A percentile compares a stretch with the other conserved stretches of the same genome.
Evolutionary conservation across 37 sponge, comb jelly and placozoan species (phyloP).

Genomic region (Spongilla lacustris): DNA sequence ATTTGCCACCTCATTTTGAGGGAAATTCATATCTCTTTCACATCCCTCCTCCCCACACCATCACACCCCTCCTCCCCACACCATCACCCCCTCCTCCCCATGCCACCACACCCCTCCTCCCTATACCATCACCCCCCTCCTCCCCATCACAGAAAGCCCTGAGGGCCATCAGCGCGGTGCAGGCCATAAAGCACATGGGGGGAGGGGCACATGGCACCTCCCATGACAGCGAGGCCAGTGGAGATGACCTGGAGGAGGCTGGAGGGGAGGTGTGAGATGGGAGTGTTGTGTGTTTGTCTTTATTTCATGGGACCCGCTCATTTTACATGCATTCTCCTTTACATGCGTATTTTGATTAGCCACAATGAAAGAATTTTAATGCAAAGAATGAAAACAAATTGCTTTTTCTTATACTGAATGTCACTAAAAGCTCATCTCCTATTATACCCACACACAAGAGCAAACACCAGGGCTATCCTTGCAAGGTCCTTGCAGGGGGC

Average conservation of each 20-base stretch:
- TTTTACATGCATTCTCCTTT: not conserved
- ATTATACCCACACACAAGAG: no score
- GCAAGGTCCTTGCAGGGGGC: no score
- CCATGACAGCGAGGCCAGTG: not conserved
- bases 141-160: not conserved
- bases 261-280: not conserved
- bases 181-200: not conserved
- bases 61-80: no score
- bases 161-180: not conserved
- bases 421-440: no score
- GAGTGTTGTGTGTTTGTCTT: not conserved
- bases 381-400: no score
- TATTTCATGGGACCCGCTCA: not conserved
- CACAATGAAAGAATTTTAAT: not conserved
- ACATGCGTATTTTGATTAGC: not conserved
- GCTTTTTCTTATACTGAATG: no score
- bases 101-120: no score
- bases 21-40: not conserved
- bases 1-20: no score
- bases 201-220: not conserved
- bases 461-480: no score
- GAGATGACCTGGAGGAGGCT: not conserved
- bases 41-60: no score
- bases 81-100: no score
- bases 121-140: not conserved